Evolutionary conservation across 2,113 vertebrate species (phyloP).

Genomic region (Cephalopholis sonnerati): DNA sequence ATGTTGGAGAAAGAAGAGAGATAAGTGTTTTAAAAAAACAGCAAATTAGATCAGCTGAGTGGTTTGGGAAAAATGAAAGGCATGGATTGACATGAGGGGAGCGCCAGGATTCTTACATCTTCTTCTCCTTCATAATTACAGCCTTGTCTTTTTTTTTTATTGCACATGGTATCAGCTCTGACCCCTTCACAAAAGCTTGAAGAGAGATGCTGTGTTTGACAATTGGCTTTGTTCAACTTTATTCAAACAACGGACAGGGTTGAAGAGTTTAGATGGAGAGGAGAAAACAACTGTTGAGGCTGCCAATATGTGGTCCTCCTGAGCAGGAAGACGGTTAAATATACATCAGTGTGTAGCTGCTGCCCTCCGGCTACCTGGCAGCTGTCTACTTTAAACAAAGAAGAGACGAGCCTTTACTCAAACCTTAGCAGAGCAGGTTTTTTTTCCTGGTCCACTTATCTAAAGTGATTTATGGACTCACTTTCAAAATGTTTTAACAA

Average conservation of each 20-base stretch:
- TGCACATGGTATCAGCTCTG: slow-evolving; percentile 11
- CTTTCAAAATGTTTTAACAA: slow-evolving; percentile 33
- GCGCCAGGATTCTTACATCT: neutral
- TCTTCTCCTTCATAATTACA: slow-evolving; percentile 16
- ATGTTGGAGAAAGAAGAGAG: slow-evolving; percentile 24
- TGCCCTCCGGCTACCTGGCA: slow-evolving; percentile 49
- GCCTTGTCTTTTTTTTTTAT: neutral
- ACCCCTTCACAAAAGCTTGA: slow-evolving; percentile 13
- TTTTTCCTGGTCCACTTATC: slow-evolving; percentile 24
- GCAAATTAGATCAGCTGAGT: slow-evolving; percentile 44
- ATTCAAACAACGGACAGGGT: slow-evolving; percentile 31
- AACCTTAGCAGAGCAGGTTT: slow-evolving; percentile 19
- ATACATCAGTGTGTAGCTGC: slow-evolving; percentile 26
- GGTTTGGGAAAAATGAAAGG: slow-evolving; percentile 27
- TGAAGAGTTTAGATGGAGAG: neutral
- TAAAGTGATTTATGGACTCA: slow-evolving; percentile 26
- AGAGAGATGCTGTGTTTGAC: neutral
- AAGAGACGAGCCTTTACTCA: slow-evolving; percentile 8
- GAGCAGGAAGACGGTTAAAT: slow-evolving; percentile 37
- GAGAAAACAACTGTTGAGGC: slow-evolving; percentile 6
- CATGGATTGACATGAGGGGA: slow-evolving; percentile 9
- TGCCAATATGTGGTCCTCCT: slow-evolving; percentile 12
- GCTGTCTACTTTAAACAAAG: slow-evolving; percentile 52
- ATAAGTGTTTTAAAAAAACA: slow-evolving; percentile 23
- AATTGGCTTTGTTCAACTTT: neutral